Conservation (phyloP, 2,113 vertebrate genomes). For the Labeo catla region DNA sequence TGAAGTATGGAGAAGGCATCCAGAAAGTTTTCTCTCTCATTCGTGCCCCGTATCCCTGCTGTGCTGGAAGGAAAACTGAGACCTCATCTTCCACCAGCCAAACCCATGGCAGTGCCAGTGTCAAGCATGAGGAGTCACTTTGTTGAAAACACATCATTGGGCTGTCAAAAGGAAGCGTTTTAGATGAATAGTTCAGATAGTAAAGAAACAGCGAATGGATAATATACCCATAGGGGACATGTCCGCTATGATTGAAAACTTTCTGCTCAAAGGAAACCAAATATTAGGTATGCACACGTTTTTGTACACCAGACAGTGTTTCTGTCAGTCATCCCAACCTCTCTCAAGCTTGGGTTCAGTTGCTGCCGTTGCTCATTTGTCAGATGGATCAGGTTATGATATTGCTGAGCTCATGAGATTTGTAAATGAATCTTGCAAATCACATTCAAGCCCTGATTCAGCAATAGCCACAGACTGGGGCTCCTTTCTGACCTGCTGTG, state of each 20-base stretch:
- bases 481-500: slow-evolving; percentile 56
- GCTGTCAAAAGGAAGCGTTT: not conserved
- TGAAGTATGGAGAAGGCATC: not conserved
- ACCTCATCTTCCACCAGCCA: not conserved
- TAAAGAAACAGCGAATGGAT: not conserved
- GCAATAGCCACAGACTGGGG: slow-evolving; percentile 64
- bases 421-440: slow-evolving; percentile 72
- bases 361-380: slow-evolving; percentile 20
- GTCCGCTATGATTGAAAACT: not conserved
- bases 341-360: not conserved
- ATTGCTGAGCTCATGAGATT: slow-evolving; percentile 68
- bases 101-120: not conserved
- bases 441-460: slow-evolving; percentile 67
- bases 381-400: slow-evolving; percentile 44
- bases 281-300: slow-evolving; percentile 25
- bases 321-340: slow-evolving; percentile 14
- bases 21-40: slow-evolving; percentile 20
- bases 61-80: not conserved
- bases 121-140: not conserved
- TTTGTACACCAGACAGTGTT: slow-evolving; percentile 15
- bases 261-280: not conserved
- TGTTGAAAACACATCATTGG: not conserved
- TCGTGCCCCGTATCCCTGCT: not conserved
- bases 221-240: not conserved
- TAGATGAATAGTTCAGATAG: not conserved